Percentiles rank a stretch among this genome's conserved stretches.
Conservation (phyloP, 1,140 invertebrate genomes). For the Platyscapa corneri region DNA sequence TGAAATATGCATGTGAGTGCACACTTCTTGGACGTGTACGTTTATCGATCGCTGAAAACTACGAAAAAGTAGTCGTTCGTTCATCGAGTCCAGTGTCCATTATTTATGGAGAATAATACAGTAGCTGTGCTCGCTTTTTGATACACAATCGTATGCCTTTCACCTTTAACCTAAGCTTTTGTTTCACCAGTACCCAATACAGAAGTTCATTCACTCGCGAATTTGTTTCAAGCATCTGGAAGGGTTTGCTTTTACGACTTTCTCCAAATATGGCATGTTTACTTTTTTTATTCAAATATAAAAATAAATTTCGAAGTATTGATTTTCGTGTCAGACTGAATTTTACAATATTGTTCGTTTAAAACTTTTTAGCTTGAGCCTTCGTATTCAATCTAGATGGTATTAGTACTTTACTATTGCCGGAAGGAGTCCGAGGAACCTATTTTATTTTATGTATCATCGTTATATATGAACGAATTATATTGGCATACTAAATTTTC, state of each 20-base stretch:
- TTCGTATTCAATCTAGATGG: not conserved
- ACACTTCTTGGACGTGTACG: not conserved
- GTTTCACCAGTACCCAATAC: not conserved
- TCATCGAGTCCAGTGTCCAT: not conserved
- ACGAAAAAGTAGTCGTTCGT: not conserved
- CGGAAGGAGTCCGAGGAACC: not conserved
- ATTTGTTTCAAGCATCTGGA: not conserved
- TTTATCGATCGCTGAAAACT: not conserved
- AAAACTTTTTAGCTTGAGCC: not conserved
- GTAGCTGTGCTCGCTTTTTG: not conserved
- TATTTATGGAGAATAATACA: constrained; percentile 14
- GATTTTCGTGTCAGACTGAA: not conserved
- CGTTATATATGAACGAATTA: too few species aligned
- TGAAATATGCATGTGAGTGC: not conserved
- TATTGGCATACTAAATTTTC: too few species aligned
- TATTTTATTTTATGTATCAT: too few species aligned
- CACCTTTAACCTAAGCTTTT: not conserved
- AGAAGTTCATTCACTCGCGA: not conserved
- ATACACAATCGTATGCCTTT: not conserved
- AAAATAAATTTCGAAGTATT: not conserved
- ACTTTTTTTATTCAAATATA: not conserved
- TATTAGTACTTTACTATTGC: not conserved
- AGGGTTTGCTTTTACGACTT: not conserved
- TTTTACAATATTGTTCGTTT: not conserved
- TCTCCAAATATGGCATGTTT: not conserved